Percentiles rank a stretch among this genome's conserved stretches.
These are phyloP conservation scores for Aphelenchoides fujianensis DNA, from an alignment of 1,140 invertebrate species.

Conservation along the genomic window DNA sequence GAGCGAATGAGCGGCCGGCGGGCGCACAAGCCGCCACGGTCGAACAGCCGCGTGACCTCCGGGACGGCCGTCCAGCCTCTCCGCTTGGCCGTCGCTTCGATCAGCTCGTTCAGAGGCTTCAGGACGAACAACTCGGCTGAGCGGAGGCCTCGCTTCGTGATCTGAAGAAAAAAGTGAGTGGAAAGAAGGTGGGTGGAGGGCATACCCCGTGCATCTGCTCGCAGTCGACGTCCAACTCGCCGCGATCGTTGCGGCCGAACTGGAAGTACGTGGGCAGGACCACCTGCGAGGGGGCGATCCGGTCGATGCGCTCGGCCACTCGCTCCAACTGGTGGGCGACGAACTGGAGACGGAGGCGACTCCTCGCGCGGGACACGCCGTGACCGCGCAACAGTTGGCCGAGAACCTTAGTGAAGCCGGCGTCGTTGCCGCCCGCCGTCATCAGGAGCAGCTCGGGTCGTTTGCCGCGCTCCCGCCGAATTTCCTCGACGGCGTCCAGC, in stretches of 20 bases:
- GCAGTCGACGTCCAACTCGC: conserved; percentile 18
- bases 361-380: neutral
- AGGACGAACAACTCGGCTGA: conserved; percentile 23
- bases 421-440: conserved; percentile 31
- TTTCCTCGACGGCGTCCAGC: neutral
- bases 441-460: conserved; percentile 25
- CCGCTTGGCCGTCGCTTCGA: conserved; percentile 10
- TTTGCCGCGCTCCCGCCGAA: neutral
- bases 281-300: conserved; percentile 22
- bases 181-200: neutral
- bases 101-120: conserved; percentile 21
- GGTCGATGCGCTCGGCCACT: conserved; percentile 8
- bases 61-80: conserved; percentile 27
- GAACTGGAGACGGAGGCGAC: conserved; percentile 22
- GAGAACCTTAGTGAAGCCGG: conserved; percentile 28
- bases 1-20: conserved; percentile 14
- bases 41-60: conserved; percentile 12
- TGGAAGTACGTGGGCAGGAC: conserved; percentile 27
- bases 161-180: neutral
- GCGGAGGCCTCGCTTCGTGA: conserved; percentile 17
- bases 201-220: conserved; percentile 16
- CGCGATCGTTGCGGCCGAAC: conserved; percentile 27
- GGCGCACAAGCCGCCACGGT: neutral
- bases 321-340: conserved; percentile 23
- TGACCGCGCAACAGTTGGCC: conserved; percentile 17